Evolutionary conservation across 2,113 vertebrate species (phyloP).

Genomic region (Trinectes maculatus): DNA sequence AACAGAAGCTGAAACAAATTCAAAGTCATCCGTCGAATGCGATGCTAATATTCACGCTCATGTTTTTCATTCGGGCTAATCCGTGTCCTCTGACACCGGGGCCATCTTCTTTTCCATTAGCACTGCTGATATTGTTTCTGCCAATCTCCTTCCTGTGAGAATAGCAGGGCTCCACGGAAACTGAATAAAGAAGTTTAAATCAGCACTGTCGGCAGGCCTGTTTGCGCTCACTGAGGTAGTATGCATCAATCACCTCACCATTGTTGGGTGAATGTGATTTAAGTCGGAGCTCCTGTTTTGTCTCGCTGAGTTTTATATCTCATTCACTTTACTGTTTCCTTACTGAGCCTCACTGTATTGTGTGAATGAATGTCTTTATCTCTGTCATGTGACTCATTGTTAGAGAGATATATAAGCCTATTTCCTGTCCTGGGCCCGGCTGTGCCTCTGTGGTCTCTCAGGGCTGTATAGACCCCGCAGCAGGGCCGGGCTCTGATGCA

Average conservation of each 20-base stretch:
- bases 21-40: conserved; percentile 71
- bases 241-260: conserved; percentile 61
- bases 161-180: conserved; percentile 39
- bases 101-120: conserved; percentile 67
- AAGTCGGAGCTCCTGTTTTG: conserved; percentile 61
- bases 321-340: conserved; percentile 50
- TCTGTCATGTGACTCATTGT: conserved; percentile 53
- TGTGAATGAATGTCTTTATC: conserved; percentile 58
- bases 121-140: conserved; percentile 75
- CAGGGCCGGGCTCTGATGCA: conserved; percentile 31
- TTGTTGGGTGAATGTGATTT: conserved; percentile 63
- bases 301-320: conserved; percentile 65
- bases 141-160: conserved; percentile 65
- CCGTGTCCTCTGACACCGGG: conserved; percentile 72
- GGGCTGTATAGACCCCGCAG: conserved; percentile 43
- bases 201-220: conserved; percentile 25
- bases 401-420: conserved; percentile 53
- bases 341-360: conserved; percentile 39
- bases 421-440: conserved; percentile 27
- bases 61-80: conserved; percentile 73
- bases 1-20: conserved; percentile 64
- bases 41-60: conserved; percentile 64
- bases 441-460: conserved; percentile 36
- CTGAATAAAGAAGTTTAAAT: conserved; percentile 72
- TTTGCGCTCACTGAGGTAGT: conserved; percentile 49